Evolutionary conservation across 2,113 vertebrate genomes (phyloP).

Genomic region (Psammodynastes pulverulentus): DNA sequence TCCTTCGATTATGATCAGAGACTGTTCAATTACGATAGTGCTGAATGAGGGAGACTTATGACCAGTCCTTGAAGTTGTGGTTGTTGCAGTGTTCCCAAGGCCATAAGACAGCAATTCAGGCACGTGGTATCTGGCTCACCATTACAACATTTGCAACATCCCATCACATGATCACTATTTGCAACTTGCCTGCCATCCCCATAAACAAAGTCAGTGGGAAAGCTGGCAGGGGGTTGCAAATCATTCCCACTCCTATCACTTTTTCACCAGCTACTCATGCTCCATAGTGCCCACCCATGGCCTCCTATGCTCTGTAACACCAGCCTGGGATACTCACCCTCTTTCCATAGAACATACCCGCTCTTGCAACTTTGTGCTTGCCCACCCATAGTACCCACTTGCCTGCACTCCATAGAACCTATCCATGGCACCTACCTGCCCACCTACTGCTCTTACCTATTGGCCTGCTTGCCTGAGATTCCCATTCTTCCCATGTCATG

Average conservation of each 20-base stretch:
- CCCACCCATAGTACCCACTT: background rate
- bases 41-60: background rate
- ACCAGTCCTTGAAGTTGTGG: background rate
- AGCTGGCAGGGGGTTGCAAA: background rate
- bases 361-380: background rate
- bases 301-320: background rate
- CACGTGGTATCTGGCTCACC: background rate
- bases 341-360: background rate
- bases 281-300: background rate
- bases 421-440: background rate
- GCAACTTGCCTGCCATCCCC: background rate
- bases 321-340: background rate
- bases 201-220: background rate
- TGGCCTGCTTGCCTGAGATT: background rate
- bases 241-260: background rate
- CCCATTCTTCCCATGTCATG: background rate
- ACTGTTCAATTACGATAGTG: background rate
- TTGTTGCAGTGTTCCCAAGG: background rate
- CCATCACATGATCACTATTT: background rate
- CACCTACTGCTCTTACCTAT: background rate
- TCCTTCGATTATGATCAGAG: background rate
- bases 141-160: background rate
- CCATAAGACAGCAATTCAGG: background rate
- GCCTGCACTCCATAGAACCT: background rate
- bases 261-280: background rate